A percentile compares a stretch with the other conserved stretches of the same genome.
Evolutionary conservation across 2,797 vertebrate genomes (phyloP).

Genomic region (Spondyliosoma cantharus): DNA sequence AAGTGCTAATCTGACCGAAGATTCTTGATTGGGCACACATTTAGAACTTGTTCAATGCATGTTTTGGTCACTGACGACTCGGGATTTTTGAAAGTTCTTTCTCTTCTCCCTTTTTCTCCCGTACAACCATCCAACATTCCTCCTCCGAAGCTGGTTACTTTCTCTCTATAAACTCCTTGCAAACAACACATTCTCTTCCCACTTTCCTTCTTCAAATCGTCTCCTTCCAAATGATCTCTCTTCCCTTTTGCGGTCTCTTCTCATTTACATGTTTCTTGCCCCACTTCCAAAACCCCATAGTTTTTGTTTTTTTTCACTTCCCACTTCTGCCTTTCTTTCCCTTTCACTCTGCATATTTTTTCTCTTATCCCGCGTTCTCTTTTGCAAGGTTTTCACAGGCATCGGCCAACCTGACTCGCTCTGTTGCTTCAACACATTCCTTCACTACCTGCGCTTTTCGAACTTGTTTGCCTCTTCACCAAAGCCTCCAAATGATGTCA

Average conservation of each 20-base stretch:
- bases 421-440: constrained; percentile 38
- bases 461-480: constrained; percentile 21
- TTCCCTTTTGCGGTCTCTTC: constrained; percentile 10
- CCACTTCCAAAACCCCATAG: constrained; percentile 15
- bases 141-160: constrained; percentile 18
- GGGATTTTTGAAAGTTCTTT: not conserved
- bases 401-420: constrained; percentile 11
- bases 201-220: constrained; percentile 22
- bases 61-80: not conserved
- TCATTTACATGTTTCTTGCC: constrained; percentile 18
- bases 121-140: not conserved
- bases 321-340: constrained; percentile 2
- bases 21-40: too few relatives aligned
- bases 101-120: not conserved
- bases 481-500: constrained; percentile 56
- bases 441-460: constrained; percentile 40
- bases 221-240: constrained; percentile 5
- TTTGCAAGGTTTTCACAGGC: constrained; percentile 25
- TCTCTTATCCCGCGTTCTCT: constrained; percentile 6
- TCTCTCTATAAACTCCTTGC: constrained; percentile 17
- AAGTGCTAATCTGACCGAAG: not conserved
- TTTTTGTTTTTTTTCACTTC: constrained; percentile 30
- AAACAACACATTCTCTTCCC: not conserved
- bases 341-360: not conserved
- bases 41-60: not conserved